These are phyloP conservation scores for Xiphophorus maculatus DNA, from an alignment of 2,113 vertebrate genomes.

Conservation along the genomic window DNA sequence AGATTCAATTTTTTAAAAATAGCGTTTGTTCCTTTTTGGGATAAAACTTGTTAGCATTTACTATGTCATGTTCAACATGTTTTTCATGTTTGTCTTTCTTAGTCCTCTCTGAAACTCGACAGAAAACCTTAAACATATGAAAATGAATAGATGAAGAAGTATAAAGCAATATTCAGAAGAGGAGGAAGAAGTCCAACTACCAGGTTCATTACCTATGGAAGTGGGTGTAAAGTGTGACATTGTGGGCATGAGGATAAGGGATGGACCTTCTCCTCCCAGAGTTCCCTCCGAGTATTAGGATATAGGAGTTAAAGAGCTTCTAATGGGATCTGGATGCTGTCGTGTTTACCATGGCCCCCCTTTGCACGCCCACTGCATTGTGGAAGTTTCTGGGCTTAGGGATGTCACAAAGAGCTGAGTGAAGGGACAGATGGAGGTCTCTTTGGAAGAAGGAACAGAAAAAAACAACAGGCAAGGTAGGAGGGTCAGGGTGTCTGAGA, in stretches of 20 bases:
- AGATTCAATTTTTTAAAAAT: neutral
- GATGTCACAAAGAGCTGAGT: conserved; percentile 79
- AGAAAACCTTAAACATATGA: neutral
- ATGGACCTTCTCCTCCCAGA: conserved; percentile 65
- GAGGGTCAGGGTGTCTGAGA: conserved; percentile 64
- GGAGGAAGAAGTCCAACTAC: conserved; percentile 25
- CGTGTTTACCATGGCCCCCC: conserved; percentile 80
- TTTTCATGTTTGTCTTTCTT: neutral
- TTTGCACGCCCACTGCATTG: conserved; percentile 81
- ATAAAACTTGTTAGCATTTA: neutral
- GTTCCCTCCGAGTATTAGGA: conserved; percentile 70
- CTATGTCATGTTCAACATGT: neutral
- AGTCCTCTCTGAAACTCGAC: neutral
- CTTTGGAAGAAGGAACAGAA: conserved; percentile 71
- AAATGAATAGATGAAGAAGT: neutral
- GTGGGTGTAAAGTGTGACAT: conserved; percentile 69
- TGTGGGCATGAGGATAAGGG: conserved; percentile 63
- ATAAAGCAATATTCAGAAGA: conserved; percentile 3
- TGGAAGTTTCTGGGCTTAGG: conserved; percentile 80
- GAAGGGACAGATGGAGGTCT: conserved; percentile 84
- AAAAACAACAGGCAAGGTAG: conserved; percentile 76
- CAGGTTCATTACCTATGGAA: conserved; percentile 67
- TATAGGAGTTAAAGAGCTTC: conserved; percentile 85
- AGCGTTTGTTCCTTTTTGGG: neutral
- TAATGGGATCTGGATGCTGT: conserved; percentile 85